Base-by-base conservation (phyloP, 2,797 vertebrate species). In the Spondyliosoma cantharus region DNA sequence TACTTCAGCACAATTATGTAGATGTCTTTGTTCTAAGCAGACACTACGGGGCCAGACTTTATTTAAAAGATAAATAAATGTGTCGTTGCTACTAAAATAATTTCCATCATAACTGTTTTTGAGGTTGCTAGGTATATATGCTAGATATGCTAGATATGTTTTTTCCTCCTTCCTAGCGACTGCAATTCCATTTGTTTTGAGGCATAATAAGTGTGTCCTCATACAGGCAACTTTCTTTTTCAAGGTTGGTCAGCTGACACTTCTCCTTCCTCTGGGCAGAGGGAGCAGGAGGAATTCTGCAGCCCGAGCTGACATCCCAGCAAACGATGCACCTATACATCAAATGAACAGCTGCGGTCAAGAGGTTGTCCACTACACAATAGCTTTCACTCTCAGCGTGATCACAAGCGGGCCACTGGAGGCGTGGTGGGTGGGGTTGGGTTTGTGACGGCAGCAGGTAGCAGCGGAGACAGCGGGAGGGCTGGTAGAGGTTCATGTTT, bases 331-430 rank as follows among this genome's bases (percentile, higher is more conserved):
- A 81, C 79, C 91, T 85, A 93, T 92, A 91, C 87, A 91, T 91
- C 91, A 91, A 89, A 86, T 69, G 80, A 91, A 87, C 87, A 88
- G 88, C 84, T 87, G 83, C 81, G 78, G 90, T 91, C 88, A 85
- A 78, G 87, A 89, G 91, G 83, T 86, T 84, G 84, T 83, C 87
- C 80, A 82, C 85, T 48, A 81, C 82, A 89, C 90, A 91, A 91
- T 88, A 85, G 86, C 70, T 86, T 87, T 85, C 89, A 84, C 75
- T 92, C 81, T 77, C 83, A 54, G 74, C 77, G 29, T 83, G 85
- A 91, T 91, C 83, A 87, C 78, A 87, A 92, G 83, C 82, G 83
- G 83, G 83, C 87, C 88, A 83, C 83, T 81, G 86, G 86, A 89
- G 90, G 68, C 72, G 60, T 73, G 52, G 73, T 68, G 70, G 83